Base-by-base conservation (phyloP, 2,888 invertebrate species). In the Siphlonurus alternatus region DNA sequence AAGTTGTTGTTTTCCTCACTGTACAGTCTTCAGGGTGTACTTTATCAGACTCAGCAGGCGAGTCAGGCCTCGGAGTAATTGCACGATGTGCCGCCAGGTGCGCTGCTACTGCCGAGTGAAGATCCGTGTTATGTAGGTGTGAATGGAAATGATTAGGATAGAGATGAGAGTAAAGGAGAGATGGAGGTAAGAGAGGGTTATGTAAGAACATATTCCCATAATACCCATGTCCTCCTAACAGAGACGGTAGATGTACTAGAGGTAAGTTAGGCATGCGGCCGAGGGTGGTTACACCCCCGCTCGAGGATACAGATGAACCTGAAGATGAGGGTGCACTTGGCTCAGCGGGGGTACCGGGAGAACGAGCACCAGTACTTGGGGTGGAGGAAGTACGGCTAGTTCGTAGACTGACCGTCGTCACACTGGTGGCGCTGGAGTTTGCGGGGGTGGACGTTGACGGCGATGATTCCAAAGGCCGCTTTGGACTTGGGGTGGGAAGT, bases 131-230 rank as follows among this genome's bases (percentile, higher is more conserved):
- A 38, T 38, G 38, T 38, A 38, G 15, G n/a, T 56, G 56, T 7
- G 19, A n/a, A 56, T n/a, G 56, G n/a, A 56, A 56, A 22, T 56
- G 56, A 22, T 56, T 56, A 22, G 56, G 67, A 72, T 88, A 88
- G 1, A 89, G 77, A 71, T 88, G 88, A 0, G 87, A 86, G 71
- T 88, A 88, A 2, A 88, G 75, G 53, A 85, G 85, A 3, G 87
- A 87, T 1, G 87, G 86, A 1, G 88, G 88, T 66, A 88, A 75
- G 18, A 88, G 76, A 0, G 88, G 88, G 2, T 87, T 83, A 71
- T 88, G 88, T 53, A 88, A 78, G 71, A 88, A 88, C 62, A 88
- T 76, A 63, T 38, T 56, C 24, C 56, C 20, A 22, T 56, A 61
- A 25, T 61, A 61, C 2, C 61, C 38, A 24, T 61, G 61, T 19